These are phyloP conservation scores for Paradoxurus hermaphroditus DNA, from an alignment of 2,113 vertebrate species.

Conservation along the genomic window DNA sequence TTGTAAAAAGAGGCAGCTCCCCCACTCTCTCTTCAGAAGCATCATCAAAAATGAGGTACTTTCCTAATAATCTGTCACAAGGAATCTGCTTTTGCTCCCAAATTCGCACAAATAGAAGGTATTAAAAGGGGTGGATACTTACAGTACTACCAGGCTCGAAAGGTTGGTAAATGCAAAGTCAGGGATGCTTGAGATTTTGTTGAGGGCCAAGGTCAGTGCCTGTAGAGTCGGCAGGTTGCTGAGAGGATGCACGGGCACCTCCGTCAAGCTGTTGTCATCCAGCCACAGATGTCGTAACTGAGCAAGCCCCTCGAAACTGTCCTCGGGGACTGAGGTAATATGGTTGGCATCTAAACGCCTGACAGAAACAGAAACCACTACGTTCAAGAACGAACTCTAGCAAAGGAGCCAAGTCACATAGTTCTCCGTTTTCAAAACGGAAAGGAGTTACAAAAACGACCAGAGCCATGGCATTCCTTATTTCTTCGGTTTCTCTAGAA, in stretches of 20 bases:
- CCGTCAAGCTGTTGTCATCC: slow-evolving; percentile 95
- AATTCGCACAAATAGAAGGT: background rate
- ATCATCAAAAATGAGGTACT: background rate
- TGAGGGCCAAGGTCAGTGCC: slow-evolving; percentile 95
- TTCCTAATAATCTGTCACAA: background rate
- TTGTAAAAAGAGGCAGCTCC: background rate
- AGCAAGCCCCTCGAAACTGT: slow-evolving; percentile 94
- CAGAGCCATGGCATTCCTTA: background rate
- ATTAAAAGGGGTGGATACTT: slow-evolving; percentile 79
- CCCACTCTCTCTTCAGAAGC: background rate
- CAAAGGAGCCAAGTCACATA: background rate
- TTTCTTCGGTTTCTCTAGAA: background rate
- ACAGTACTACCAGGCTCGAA: slow-evolving; percentile 97
- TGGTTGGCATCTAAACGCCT: slow-evolving; percentile 98
- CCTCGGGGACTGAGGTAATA: slow-evolving; percentile 92
- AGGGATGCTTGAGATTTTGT: slow-evolving; percentile 93
- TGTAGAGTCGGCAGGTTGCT: slow-evolving; percentile 94
- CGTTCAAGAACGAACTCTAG: background rate
- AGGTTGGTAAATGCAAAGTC: slow-evolving; percentile 96
- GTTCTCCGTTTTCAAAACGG: background rate
- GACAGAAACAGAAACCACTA: slow-evolving; percentile 32
- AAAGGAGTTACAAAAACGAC: background rate
- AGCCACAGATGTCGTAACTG: slow-evolving; percentile 97
- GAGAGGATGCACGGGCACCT: slow-evolving; percentile 91
- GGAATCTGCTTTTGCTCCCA: background rate